Base-by-base conservation (phyloP, 2,797 vertebrate species). In the Myripristis jacobus region DNA sequence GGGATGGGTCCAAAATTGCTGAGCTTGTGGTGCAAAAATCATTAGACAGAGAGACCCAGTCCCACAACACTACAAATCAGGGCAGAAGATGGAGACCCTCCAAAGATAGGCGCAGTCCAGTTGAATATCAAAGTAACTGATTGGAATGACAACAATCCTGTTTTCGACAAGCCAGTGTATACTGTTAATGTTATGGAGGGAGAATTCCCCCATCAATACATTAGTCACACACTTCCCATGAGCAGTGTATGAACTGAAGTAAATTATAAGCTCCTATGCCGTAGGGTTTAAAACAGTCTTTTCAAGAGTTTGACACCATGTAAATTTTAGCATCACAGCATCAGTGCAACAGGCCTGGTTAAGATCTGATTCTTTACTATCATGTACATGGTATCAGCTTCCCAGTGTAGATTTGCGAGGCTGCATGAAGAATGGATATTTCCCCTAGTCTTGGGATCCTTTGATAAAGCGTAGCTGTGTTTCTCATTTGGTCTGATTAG, bases 141-240 rank as follows among this genome's bases (percentile, higher is more conserved):
- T 81, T 99, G 97, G 15, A 99, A 99, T 67, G 98, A 99, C 89
- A 99, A 99, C 91, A 98, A 99, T 78, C 97, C 98, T 0, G 96
- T 98, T 53, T 99, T 99, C n/a, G 96, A 97, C 53, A 95, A 98
- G 86, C 92, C 96, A 0, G 95, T 97, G 24, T 99, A 98, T 52
- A 94, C 95, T 0, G 96, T 98, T 7, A 98, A 96, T 0, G 96
- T 99, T 80, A 95, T 97, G 83, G 98, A 99, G 81, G n/a, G n/a
- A n/a, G n/a, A 98, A 98, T 0, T 95, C 96, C 6, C 96, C 96
- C 0, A 90, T 91, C 0, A 97, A 95, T 58, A 96, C 96, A 0
- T 86, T 98, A 0, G 96, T 99, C 61, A 96, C 98, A 75, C 95
- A 96, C 68, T 90, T 99, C n/a, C n/a, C n/a, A n/a, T n/a, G n/a